Conservation (phyloP, 2,113 vertebrate species). For the Pampusana beccarii region DNA sequence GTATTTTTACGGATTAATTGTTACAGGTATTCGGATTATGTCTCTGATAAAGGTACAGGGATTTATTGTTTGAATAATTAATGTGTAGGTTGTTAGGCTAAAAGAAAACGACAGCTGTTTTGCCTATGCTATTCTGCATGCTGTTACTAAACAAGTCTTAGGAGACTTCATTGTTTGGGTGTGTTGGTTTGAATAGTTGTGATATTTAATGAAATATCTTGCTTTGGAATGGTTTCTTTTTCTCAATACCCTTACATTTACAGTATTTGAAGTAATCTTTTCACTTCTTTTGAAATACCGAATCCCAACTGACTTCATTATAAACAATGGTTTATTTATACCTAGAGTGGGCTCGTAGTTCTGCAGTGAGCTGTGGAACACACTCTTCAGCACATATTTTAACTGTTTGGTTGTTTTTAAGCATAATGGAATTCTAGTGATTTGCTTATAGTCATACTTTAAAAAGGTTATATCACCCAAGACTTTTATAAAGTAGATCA, state of each 20-base stretch:
- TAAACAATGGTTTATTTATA: neutral
- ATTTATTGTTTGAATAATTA: conserved; percentile 24
- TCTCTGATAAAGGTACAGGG: neutral
- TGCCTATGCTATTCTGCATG: neutral
- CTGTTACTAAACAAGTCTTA: conserved; percentile 8
- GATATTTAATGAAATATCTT: neutral
- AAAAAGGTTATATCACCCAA: neutral
- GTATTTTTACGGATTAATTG: neutral
- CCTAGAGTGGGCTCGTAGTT: neutral
- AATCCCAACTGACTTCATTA: neutral
- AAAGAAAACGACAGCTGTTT: conserved; percentile 7
- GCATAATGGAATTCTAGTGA: neutral
- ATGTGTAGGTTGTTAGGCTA: neutral
- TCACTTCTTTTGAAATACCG: neutral
- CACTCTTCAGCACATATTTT: neutral
- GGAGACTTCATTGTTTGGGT: conserved; percentile 33
- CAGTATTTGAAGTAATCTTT: neutral
- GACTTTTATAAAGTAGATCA: neutral
- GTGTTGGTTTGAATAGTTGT: conserved; percentile 18
- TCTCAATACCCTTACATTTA: neutral
- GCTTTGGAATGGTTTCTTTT: neutral
- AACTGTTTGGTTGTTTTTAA: neutral
- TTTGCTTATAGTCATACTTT: neutral
- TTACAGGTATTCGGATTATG: neutral
- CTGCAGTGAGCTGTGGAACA: neutral